phyloP scores from a whole-genome alignment of 2,888 invertebrate species.

The Parnassius smintheus region DNA sequence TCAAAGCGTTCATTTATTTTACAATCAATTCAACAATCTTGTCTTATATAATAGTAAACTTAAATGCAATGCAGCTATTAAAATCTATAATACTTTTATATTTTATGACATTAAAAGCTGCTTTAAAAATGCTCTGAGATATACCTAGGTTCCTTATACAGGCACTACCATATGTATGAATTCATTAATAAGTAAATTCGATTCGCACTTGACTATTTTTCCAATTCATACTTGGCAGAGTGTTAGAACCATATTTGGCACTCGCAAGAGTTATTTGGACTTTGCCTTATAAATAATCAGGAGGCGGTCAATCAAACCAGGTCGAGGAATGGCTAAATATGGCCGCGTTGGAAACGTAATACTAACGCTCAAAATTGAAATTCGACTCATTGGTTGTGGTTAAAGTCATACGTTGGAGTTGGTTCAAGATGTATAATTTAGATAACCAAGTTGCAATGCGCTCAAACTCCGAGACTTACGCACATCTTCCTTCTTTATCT shows the following conservation, averaged over 20 bases:
- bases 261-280: slow-evolving; percentile 6
- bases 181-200: slow-evolving; percentile 5
- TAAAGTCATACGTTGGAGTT: not conserved
- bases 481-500: too few relatives aligned
- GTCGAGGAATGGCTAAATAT: not conserved
- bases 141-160: not conserved
- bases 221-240: slow-evolving; percentile 14
- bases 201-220: slow-evolving; percentile 2
- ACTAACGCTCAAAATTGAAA: slow-evolving; percentile 7
- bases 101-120: too few relatives aligned
- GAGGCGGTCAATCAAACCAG: slow-evolving; percentile 2
- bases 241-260: slow-evolving; percentile 12
- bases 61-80: too few relatives aligned
- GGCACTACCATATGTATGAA: not conserved
- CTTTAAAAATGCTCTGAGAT: too few relatives aligned
- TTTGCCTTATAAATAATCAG: slow-evolving; percentile 18
- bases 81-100: too few relatives aligned
- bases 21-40: too few relatives aligned
- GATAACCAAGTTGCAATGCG: too few relatives aligned
- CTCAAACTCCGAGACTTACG: too few relatives aligned
- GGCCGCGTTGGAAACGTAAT: slow-evolving; percentile 1
- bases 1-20: too few relatives aligned
- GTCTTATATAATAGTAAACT: too few relatives aligned
- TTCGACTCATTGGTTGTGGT: slow-evolving; percentile 1
- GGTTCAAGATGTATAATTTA: too few relatives aligned